phyloP scores from a whole-genome alignment of 2,113 vertebrate genomes.

The Beaufortia kweichowensis region DNA sequence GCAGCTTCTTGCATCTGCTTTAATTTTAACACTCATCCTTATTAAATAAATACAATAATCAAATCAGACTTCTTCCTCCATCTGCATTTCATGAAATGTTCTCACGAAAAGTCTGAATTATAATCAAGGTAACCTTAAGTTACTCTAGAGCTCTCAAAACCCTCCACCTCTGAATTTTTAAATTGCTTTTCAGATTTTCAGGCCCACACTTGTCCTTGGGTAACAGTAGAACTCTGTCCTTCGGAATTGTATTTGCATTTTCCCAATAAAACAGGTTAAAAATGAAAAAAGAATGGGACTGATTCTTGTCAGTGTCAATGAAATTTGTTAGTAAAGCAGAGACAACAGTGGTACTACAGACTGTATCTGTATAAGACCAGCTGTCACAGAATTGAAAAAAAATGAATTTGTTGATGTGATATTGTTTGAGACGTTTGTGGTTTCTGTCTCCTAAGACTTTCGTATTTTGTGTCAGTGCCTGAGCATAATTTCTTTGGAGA shows the following conservation, averaged over 20 bases:
- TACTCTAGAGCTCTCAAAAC: conserved; percentile 9
- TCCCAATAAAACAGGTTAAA: not conserved
- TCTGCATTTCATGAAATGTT: conserved; percentile 9
- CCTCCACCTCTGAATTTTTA: conserved; percentile 7
- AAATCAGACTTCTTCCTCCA: not conserved
- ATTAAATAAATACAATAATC: not conserved
- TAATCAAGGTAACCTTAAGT: conserved; percentile 26
- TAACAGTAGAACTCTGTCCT: not conserved
- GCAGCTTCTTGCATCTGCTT: not conserved
- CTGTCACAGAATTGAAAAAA: conserved; percentile 38
- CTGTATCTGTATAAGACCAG: conserved; percentile 12
- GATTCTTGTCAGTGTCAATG: not conserved
- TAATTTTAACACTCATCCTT: not conserved
- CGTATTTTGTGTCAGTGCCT: not conserved
- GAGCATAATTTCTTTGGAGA: conserved; percentile 13
- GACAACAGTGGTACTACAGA: not conserved
- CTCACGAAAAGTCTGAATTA: not conserved
- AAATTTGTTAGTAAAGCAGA: not conserved
- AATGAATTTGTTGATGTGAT: conserved; percentile 30
- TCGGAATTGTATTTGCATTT: not conserved
- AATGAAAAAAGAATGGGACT: not conserved
- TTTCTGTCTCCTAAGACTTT: conserved; percentile 14
- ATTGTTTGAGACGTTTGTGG: conserved; percentile 11
- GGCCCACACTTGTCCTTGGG: conserved; percentile 5
- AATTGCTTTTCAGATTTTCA: conserved; percentile 20